Evolutionary conservation across 1,140 invertebrate species (phyloP), one percentile per base, ranked within the genome.

Genomic region (Drosophila trapezifrons): DNA sequence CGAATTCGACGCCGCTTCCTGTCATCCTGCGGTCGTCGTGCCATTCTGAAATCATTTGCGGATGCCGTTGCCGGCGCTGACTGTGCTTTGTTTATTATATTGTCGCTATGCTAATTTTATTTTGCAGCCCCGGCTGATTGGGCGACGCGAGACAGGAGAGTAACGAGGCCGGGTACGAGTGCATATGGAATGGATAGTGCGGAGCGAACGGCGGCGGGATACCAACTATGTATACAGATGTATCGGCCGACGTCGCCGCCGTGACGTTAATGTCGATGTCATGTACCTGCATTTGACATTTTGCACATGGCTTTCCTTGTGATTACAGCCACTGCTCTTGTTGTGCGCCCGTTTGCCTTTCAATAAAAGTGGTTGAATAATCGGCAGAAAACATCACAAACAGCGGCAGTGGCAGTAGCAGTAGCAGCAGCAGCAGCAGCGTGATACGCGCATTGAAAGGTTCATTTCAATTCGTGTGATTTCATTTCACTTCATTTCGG

Each of bases 281-380:
- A 89, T 89, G 84, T 89, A 72, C 69, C 67, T 89, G 84, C 84
- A 87, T 89, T 87, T 87, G 83, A 87, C 83, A 87, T 87, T 87
- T 87, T 70, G 76, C 67, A 89, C 83, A 87, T 87, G 81, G 72
- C 84, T 89, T 87, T 87, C 80, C 81, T 89, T 75, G 71, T 58
- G 76, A 63, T 87, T 67, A 64, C 59, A 72, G 65, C 49, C 64
- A 56, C 66, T 66, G 46, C 80, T 76, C 56, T 78, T 65, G 80
- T 76, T 65, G 76, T 69, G 71, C 83, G 79, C 83, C 76, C 82
- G 70, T 83, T 89, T 80, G 82, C 65, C 83, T 87, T 87, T 87
- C 83, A 87, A 89, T 89, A 83, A 79, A 86, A 87, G 73, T 86
- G 78, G 83, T 87, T 87, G 84, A 89, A 87, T 87, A 87, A 86